Evolutionary conservation across 2,888 invertebrate species (phyloP).

Genomic region (Latheticus oryzae): DNA sequence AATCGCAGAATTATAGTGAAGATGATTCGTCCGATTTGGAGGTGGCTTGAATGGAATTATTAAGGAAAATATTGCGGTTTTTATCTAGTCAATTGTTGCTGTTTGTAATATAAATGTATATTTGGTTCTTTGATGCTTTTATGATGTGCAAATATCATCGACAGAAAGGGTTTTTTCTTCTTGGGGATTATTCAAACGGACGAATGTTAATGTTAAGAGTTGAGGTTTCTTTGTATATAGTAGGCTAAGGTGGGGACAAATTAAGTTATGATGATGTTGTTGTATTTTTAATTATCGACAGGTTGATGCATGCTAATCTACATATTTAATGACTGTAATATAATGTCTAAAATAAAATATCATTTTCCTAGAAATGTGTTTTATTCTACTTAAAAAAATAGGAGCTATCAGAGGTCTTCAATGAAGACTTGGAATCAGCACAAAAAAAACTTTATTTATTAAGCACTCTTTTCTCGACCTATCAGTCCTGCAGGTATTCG

Average conservation of each 20-base stretch:
- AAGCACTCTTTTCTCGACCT: too few relatives aligned
- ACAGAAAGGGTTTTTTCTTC: slow-evolving; percentile 7
- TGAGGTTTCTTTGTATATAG: slow-evolving; percentile 30
- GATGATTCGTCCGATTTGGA: slow-evolving; percentile 86
- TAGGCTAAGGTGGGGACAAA: slow-evolving; percentile 25
- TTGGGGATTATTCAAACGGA: too few relatives aligned
- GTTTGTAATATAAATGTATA: slow-evolving; percentile 49
- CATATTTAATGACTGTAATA: slow-evolving; percentile 33
- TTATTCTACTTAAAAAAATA: slow-evolving; percentile 6
- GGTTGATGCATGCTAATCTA: slow-evolving; percentile 28
- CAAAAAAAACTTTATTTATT: too few relatives aligned
- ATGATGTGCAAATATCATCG: slow-evolving; percentile 20
- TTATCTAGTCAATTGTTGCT: slow-evolving; percentile 53
- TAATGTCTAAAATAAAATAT: slow-evolving; percentile 30
- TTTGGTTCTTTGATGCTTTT: slow-evolving; percentile 33
- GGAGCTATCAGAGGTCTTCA: too few relatives aligned
- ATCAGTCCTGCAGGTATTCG: too few relatives aligned
- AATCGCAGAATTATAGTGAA: slow-evolving; percentile 69
- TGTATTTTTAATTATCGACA: slow-evolving; percentile 24
- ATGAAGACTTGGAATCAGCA: too few relatives aligned
- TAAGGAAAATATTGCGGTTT: slow-evolving; percentile 14
- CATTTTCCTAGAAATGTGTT: slow-evolving; percentile 24
- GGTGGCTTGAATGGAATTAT: slow-evolving; percentile 79
- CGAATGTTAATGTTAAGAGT: slow-evolving; percentile 6
- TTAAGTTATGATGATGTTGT: slow-evolving; percentile 31